A percentile compares a stretch with the other conserved stretches of the same genome.
phyloP scores from a whole-genome alignment of 1,140 invertebrate species.

The Heliconius eleuchia region DNA sequence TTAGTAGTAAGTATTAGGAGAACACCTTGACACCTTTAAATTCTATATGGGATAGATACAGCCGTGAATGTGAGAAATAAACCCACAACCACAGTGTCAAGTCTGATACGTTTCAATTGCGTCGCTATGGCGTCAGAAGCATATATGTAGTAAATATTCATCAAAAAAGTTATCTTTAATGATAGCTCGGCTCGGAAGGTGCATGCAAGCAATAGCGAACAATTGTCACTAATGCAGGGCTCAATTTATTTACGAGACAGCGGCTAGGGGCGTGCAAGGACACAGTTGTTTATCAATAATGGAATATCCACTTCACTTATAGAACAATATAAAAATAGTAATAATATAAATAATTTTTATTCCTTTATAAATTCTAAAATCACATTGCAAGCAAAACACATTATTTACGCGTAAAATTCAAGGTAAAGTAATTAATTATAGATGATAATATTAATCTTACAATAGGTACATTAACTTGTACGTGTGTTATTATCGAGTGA shows the following conservation, averaged over 20 bases:
- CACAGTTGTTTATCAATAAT: slow-evolving; percentile 45
- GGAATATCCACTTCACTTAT: slow-evolving; percentile 48
- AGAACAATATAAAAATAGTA: background rate
- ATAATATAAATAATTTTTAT: background rate
- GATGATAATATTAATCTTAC: slow-evolving; percentile 43
- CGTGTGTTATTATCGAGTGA: slow-evolving; percentile 47
- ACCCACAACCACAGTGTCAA: background rate
- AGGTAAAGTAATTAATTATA: slow-evolving; percentile 17
- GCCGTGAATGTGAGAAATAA: too few relatives aligned
- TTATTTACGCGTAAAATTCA: slow-evolving; percentile 6
- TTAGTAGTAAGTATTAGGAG: too few relatives aligned
- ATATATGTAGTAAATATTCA: background rate
- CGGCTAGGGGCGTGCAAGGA: slow-evolving; percentile 66
- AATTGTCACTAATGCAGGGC: slow-evolving; percentile 78
- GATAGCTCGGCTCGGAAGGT: slow-evolving; percentile 38
- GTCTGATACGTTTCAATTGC: background rate
- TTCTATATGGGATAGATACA: too few relatives aligned
- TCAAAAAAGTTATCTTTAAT: slow-evolving; percentile 2
- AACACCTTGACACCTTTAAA: background rate
- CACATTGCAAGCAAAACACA: background rate
- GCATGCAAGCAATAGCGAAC: slow-evolving; percentile 70
- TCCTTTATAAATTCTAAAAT: background rate
- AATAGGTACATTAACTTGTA: slow-evolving; percentile 51
- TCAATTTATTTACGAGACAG: slow-evolving; percentile 79
- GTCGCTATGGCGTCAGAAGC: background rate